Percentiles rank a stretch among this genome's conserved stretches.
Evolutionary conservation across 1,140 invertebrate species (phyloP).

Genomic region (Stegodyphus mimosarum): DNA sequence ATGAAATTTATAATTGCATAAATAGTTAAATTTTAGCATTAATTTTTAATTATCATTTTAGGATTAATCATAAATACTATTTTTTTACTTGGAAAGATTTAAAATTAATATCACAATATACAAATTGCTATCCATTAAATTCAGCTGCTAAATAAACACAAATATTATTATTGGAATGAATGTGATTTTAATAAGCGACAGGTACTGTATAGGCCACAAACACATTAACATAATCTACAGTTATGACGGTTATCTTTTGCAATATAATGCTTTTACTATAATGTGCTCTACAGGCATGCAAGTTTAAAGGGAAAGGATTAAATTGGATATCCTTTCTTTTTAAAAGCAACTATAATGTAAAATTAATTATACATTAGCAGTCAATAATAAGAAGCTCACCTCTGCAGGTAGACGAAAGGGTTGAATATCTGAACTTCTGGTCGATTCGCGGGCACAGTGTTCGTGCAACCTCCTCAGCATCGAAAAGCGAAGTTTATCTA

Average conservation of each 20-base stretch:
- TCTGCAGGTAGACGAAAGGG: conserved; percentile 5
- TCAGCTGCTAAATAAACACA: too few species aligned
- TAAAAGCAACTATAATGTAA: background rate
- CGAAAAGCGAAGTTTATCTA: conserved; percentile 6
- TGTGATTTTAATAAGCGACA: too few species aligned
- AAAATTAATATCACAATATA: too few species aligned
- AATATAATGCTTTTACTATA: background rate
- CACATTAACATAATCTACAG: background rate
- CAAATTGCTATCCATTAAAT: too few species aligned
- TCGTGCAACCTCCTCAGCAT: background rate
- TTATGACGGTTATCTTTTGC: background rate
- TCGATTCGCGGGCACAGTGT: background rate
- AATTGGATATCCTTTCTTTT: background rate
- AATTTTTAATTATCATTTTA: too few species aligned
- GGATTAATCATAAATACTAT: too few species aligned
- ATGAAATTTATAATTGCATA: too few species aligned
- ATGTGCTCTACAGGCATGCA: background rate
- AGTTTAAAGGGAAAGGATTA: background rate
- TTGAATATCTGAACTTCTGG: background rate
- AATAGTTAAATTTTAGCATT: too few species aligned
- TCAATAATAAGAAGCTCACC: background rate
- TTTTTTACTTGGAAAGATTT: too few species aligned
- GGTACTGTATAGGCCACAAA: too few species aligned
- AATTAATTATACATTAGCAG: background rate
- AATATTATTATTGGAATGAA: too few species aligned